These are phyloP conservation scores for Corydoras sp. DNA, from an alignment of 2,113 vertebrate species.

Conservation along the genomic window DNA sequence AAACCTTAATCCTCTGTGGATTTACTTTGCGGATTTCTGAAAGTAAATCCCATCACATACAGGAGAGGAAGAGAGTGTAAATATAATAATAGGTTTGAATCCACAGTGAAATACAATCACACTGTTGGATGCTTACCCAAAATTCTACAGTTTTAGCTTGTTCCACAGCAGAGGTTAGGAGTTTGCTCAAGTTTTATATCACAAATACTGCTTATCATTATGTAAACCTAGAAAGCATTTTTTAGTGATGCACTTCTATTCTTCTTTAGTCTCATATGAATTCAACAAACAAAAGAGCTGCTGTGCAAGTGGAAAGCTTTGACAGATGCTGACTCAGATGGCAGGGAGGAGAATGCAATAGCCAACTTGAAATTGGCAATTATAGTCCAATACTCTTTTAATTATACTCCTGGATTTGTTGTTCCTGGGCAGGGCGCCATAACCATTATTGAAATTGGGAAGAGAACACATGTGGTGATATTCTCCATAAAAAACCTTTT, in stretches of 20 bases:
- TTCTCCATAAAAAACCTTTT: conserved; percentile 16
- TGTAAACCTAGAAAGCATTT: not conserved
- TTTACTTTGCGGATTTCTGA: conserved; percentile 1
- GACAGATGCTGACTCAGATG: conserved; percentile 45
- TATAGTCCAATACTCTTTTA: conserved; percentile 37
- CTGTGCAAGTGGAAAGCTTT: conserved; percentile 29
- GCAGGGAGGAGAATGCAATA: conserved; percentile 31
- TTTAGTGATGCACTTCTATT: not conserved
- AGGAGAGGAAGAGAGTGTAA: not conserved
- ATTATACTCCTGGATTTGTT: conserved; percentile 39
- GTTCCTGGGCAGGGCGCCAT: conserved; percentile 41
- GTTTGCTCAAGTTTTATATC: not conserved
- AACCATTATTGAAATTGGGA: conserved; percentile 31
- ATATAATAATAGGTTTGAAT: conserved; percentile 10
- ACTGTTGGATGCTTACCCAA: not conserved
- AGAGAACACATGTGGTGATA: conserved; percentile 22
- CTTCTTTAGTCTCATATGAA: conserved; percentile 2
- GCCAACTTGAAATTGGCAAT: conserved; percentile 45
- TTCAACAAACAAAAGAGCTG: conserved; percentile 21
- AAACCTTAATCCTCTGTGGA: conserved; percentile 9
- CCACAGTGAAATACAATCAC: not conserved
- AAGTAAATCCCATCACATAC: not conserved
- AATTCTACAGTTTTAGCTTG: not conserved
- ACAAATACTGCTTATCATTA: not conserved
- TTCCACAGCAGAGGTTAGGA: not conserved